Evolutionary conservation across 1,140 invertebrate species (phyloP).

Genomic region (Drosophila fuyamai): DNA sequence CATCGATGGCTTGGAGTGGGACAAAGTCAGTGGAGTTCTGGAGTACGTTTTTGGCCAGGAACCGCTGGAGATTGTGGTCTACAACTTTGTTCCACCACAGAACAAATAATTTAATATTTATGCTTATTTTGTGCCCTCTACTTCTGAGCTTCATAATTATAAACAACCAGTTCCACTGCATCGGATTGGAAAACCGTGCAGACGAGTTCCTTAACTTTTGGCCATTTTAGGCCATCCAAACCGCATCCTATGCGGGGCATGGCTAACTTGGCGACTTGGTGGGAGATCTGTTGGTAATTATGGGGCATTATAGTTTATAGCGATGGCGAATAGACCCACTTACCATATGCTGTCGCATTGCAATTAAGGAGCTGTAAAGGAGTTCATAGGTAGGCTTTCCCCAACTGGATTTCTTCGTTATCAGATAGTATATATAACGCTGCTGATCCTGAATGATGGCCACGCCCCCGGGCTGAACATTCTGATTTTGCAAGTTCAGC

Average conservation of each 20-base stretch:
- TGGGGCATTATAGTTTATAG: not conserved
- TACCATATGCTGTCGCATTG: slow-evolving; percentile 84
- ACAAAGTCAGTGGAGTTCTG: slow-evolving; percentile 85
- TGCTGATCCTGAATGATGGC: slow-evolving; percentile 85
- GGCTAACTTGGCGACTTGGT: slow-evolving; percentile 85
- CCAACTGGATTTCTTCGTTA: slow-evolving; percentile 85
- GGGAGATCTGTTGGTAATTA: slow-evolving; percentile 49
- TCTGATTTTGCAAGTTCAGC: slow-evolving; percentile 71
- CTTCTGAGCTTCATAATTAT: slow-evolving; percentile 77
- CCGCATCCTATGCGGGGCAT: slow-evolving; percentile 89
- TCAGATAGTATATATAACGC: slow-evolving; percentile 87
- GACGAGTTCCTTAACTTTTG: slow-evolving; percentile 85
- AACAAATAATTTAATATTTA: slow-evolving; percentile 18
- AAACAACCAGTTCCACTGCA: slow-evolving; percentile 85
- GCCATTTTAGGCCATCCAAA: slow-evolving; percentile 87
- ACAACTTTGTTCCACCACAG: slow-evolving; percentile 84
- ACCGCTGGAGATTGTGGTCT: slow-evolving; percentile 85
- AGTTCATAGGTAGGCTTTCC: slow-evolving; percentile 85
- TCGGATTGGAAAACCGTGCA: slow-evolving; percentile 85
- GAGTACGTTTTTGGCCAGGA: slow-evolving; percentile 85
- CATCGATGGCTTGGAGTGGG: slow-evolving; percentile 88
- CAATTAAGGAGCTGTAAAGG: slow-evolving; percentile 79
- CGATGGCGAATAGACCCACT: not conserved
- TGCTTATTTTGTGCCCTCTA: slow-evolving; percentile 11
- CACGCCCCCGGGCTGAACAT: slow-evolving; percentile 85